Base-by-base conservation (phyloP, 2,113 vertebrate species). In the Pygathrix nemaeus region DNA sequence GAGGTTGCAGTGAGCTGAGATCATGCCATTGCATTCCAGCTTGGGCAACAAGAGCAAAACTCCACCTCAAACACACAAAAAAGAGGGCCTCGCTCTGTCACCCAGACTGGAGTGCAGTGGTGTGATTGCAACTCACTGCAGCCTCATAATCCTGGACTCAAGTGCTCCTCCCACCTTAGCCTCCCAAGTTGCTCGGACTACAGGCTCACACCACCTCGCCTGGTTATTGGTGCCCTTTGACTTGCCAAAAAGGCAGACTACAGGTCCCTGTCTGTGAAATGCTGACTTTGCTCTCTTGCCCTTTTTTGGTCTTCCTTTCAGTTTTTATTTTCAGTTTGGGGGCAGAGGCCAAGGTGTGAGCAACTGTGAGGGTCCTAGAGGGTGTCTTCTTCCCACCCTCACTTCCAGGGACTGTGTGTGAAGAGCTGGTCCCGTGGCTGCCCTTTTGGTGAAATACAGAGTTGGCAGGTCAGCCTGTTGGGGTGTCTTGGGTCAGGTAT, bases 361-460 rank as follows among this genome's bases (percentile, higher is more conserved):
- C 8, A 13, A 5, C 64, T 11, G 35, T 57, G 43, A 38, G 78
- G 48, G 84, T 30, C 64, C 25, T n/a, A 64, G 72, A 86, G 30
- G 9, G 21, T 5, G 5, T 0, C 23, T 30, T 88, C 82, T 84
- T 78, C 16, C 48, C 35, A 30, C 1, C 30, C 81, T 64, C 4
- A 2, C 66, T 59, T 20, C 40, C 48, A 45, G 35, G 11, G 32
- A 52, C 13, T 3, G 0, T 2, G 0, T 52, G 20, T 38, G 10
- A 43, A 55, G 57, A 45, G 45, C 16, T 30, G 11, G 21, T 16
- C 50, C 48, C 2, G 0, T 4, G 2, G 5, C 72, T 78, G 23
- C 23, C 75, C 13, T 1, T 0, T 10, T 35, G n/a, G 48, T 35
- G 38, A 79, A 32, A 7, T n/a, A 25, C 0, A 0, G 21, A 76